phyloP scores from a whole-genome alignment of 1,140 invertebrate genomes.

The Ostrea edulis region DNA sequence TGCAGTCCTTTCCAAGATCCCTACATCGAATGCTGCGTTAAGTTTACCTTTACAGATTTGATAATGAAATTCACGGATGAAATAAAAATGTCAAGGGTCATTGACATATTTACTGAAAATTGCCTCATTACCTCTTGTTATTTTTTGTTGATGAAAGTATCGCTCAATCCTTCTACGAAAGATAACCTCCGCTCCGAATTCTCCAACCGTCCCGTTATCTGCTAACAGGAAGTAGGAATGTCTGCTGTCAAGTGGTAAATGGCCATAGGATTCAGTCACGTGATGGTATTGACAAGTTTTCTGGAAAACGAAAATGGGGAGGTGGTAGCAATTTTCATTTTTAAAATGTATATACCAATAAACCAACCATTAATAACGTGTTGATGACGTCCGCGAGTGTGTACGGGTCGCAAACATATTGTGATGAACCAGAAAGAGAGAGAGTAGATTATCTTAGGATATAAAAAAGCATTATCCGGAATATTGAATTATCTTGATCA shows the following conservation, averaged over 20 bases:
- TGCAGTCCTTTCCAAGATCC: no score
- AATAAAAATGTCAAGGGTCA: neutral
- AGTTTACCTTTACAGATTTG: no score
- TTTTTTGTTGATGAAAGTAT: conserved; percentile 82
- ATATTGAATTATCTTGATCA: conserved; percentile 69
- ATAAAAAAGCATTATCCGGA: neutral
- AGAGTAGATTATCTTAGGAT: neutral
- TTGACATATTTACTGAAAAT: neutral
- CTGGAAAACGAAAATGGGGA: neutral
- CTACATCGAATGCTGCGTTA: no score
- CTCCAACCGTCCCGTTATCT: conserved; percentile 96
- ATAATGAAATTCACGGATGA: neutral
- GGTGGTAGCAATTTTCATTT: no score
- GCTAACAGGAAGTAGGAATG: conserved; percentile 98
- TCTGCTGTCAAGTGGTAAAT: conserved; percentile 88
- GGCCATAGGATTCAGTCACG: neutral
- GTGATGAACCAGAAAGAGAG: no score
- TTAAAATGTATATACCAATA: no score
- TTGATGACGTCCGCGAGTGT: no score
- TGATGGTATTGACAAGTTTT: neutral
- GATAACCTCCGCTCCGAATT: conserved; percentile 95
- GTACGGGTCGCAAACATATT: no score
- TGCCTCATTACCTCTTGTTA: conserved; percentile 53
- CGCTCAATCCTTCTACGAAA: conserved; percentile 94
- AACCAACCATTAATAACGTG: no score